These are phyloP conservation scores for Clinocottus analis DNA, from an alignment of 2,113 vertebrate genomes.

Conservation along the genomic window DNA sequence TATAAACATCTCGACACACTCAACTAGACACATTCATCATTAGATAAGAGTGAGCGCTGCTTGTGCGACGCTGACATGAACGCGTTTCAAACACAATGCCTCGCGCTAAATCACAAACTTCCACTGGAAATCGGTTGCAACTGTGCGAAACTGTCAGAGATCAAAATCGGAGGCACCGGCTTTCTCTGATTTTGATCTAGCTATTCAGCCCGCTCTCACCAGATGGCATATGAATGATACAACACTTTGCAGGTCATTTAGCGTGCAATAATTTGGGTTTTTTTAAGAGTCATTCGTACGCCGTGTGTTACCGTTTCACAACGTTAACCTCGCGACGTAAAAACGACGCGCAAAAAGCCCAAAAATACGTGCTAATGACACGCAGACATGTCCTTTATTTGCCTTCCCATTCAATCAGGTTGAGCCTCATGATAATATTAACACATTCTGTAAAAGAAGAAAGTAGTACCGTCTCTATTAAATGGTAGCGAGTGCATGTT, in stretches of 20 bases:
- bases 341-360: too few species aligned
- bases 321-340: too few species aligned
- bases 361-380: too few species aligned
- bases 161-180: background rate
- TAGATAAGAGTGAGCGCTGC: constrained; percentile 14
- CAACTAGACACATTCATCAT: constrained; percentile 27
- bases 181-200: background rate
- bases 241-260: background rate
- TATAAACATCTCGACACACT: constrained; percentile 34
- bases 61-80: constrained; percentile 14
- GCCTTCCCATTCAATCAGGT: too few species aligned
- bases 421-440: background rate
- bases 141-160: constrained; percentile 2
- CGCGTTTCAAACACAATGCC: background rate
- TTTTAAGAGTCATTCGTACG: background rate
- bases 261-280: background rate
- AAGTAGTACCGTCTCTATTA: too few species aligned
- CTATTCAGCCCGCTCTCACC: background rate
- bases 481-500: background rate
- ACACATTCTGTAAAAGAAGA: background rate
- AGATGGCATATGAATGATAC: background rate
- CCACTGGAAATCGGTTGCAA: constrained; percentile 4
- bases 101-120: constrained; percentile 9
- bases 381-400: too few species aligned
- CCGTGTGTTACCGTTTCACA: background rate